These are phyloP conservation scores for Urechis unicinctus DNA, from an alignment of 2,888 invertebrate species.

Conservation along the genomic window DNA sequence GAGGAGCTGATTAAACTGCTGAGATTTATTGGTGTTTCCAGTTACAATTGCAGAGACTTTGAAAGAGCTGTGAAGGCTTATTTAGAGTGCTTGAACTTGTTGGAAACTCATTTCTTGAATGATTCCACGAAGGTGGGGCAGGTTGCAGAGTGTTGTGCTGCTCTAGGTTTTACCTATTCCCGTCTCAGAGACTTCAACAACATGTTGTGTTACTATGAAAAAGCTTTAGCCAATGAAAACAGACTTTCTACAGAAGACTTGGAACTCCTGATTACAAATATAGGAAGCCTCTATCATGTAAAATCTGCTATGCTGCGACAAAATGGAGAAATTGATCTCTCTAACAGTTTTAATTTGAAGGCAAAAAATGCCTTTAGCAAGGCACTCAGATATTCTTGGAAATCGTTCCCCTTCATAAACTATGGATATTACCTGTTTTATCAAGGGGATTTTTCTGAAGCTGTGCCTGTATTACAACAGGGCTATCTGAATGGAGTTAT, in stretches of 20 bases:
- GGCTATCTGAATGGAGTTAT: slow-evolving; percentile 19
- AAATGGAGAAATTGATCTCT: slow-evolving; percentile 2
- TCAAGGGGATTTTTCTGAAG: slow-evolving; percentile 9
- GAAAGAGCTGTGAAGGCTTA: slow-evolving; percentile 11
- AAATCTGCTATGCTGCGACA: slow-evolving; percentile 11
- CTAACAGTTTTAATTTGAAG: slow-evolving; percentile 5
- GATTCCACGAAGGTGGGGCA: slow-evolving; percentile 8
- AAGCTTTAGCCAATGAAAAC: slow-evolving; percentile 11
- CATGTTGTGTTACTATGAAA: slow-evolving; percentile 17
- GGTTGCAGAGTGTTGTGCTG: slow-evolving; percentile 17
- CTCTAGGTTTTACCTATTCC: slow-evolving; percentile 15
- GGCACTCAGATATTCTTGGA: slow-evolving; percentile 18
- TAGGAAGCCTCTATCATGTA: slow-evolving; percentile 20
- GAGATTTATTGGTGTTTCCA: slow-evolving; percentile 15
- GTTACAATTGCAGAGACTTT: slow-evolving; percentile 17
- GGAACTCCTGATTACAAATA: slow-evolving; percentile 17
- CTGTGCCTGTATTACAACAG: slow-evolving; percentile 11
- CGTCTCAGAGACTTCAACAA: slow-evolving; percentile 16
- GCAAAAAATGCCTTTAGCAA: slow-evolving; percentile 15
- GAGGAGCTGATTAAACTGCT: slow-evolving; percentile 14
- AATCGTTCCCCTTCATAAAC: slow-evolving; percentile 20
- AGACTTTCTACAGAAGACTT: slow-evolving; percentile 13
- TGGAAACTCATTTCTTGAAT: slow-evolving; percentile 1
- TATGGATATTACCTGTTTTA: slow-evolving; percentile 18
- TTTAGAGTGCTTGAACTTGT: slow-evolving; percentile 14